A percentile compares a stretch with the other conserved stretches of the same genome.
Evolutionary conservation across 2,797 vertebrate genomes (phyloP).

Genomic region (Florisuga fusca): DNA sequence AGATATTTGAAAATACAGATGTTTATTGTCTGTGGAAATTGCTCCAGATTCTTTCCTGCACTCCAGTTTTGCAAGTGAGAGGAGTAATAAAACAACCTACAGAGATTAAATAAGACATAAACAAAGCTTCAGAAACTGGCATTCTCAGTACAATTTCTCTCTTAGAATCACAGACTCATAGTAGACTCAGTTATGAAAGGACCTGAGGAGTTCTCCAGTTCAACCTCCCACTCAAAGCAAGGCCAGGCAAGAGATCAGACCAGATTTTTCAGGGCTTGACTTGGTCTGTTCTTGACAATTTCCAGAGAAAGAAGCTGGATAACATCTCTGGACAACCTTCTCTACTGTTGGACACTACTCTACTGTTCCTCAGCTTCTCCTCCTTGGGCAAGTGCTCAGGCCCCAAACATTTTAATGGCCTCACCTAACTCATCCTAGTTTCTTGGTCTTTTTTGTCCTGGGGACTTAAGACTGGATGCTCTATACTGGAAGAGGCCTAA

Average conservation of each 20-base stretch:
- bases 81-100: not conserved
- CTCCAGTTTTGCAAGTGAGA: not conserved
- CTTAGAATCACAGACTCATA: not conserved
- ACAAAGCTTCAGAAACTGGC: not conserved
- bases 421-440: not conserved
- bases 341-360: not conserved
- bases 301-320: not conserved
- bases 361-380: not conserved
- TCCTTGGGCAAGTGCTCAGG: not conserved
- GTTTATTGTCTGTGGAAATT: not conserved
- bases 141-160: not conserved
- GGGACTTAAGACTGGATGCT: not conserved
- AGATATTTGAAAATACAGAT: not conserved
- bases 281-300: not conserved
- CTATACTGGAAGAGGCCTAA: not conserved
- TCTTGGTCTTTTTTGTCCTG: not conserved
- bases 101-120: not conserved
- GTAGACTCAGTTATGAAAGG: not conserved
- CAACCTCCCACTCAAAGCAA: not conserved
- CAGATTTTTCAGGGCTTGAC: not conserved
- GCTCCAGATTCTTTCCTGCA: not conserved
- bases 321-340: not conserved
- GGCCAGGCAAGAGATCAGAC: not conserved
- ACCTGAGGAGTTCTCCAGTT: not conserved
- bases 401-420: not conserved